phyloP scores from a whole-genome alignment of 2,113 vertebrate species.

The Pipa parva region DNA sequence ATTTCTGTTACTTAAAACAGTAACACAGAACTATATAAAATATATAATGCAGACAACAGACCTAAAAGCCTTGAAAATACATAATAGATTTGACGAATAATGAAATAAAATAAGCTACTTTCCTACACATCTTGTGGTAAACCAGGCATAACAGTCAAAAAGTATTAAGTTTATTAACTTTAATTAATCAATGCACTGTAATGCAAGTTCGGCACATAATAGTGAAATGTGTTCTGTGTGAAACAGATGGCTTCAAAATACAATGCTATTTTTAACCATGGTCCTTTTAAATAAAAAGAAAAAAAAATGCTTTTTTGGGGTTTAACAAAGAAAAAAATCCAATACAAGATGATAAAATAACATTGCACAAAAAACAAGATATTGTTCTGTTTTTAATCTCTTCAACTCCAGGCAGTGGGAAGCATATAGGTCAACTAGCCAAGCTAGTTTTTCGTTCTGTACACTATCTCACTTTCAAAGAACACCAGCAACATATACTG shows the following conservation, averaged over 20 bases:
- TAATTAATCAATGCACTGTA: background rate
- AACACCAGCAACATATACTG: conserved; percentile 33
- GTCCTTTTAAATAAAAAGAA: conserved; percentile 2
- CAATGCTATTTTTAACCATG: background rate
- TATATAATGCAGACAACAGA: no score
- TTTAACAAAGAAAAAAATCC: conserved; percentile 34
- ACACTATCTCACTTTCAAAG: conserved; percentile 29
- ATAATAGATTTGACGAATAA: no score
- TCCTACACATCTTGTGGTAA: background rate
- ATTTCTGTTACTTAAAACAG: no score
- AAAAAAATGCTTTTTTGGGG: conserved; percentile 18
- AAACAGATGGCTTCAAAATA: background rate
- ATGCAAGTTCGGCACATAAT: background rate
- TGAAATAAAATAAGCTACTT: background rate
- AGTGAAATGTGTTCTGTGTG: background rate
- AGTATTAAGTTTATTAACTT: background rate
- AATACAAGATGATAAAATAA: conserved; percentile 36
- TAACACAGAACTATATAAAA: no score
- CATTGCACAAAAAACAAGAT: conserved; percentile 34
- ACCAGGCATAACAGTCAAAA: background rate
- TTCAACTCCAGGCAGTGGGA: conserved; percentile 40
- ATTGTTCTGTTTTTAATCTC: conserved; percentile 43
- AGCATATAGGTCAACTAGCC: conserved; percentile 39
- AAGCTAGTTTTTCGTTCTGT: conserved; percentile 37
- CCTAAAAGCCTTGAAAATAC: no score